Percentiles rank a stretch among this genome's conserved stretches.
These are phyloP conservation scores for Chaetodon auriga DNA, from an alignment of 2,113 vertebrate genomes.

Conservation along the genomic window DNA sequence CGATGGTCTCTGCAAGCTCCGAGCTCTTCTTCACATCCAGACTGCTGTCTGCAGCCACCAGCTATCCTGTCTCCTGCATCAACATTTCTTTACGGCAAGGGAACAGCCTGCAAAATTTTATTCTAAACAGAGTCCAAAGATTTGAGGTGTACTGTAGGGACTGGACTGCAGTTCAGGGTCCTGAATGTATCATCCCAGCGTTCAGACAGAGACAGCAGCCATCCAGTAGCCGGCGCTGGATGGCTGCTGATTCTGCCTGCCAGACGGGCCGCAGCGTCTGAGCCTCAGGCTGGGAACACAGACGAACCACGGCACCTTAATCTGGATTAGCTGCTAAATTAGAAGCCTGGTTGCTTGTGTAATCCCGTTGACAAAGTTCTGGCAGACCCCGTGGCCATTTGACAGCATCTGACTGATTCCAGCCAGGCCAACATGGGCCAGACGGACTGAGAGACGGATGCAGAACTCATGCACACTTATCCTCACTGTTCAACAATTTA, in stretches of 20 bases:
- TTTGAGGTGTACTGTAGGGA: not conserved
- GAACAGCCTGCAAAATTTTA: not conserved
- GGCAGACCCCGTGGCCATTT: constrained; percentile 45
- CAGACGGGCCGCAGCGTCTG: constrained; percentile 49
- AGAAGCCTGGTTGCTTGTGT: constrained; percentile 69
- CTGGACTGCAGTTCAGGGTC: not conserved
- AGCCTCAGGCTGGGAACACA: constrained; percentile 50
- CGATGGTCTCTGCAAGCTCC: not conserved
- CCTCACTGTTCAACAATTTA: too few relatives aligned
- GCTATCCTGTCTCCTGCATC: not conserved
- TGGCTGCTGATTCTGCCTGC: constrained; percentile 20
- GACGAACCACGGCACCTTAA: constrained; percentile 71
- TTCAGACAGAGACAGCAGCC: constrained; percentile 11
- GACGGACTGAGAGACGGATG: not conserved
- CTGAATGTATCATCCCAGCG: not conserved
- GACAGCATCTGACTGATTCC: constrained; percentile 18
- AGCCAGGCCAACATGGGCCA: constrained; percentile 9
- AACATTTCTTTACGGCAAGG: not conserved
- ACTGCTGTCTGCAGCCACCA: not conserved
- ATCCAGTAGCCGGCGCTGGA: not conserved
- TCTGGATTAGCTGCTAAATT: constrained; percentile 84
- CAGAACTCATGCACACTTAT: not conserved
- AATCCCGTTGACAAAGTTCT: constrained; percentile 71
- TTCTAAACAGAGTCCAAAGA: not conserved
- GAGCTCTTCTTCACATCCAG: not conserved